Conservation (phyloP, 2,888 invertebrate species). For the Parnassius glacialis region DNA sequence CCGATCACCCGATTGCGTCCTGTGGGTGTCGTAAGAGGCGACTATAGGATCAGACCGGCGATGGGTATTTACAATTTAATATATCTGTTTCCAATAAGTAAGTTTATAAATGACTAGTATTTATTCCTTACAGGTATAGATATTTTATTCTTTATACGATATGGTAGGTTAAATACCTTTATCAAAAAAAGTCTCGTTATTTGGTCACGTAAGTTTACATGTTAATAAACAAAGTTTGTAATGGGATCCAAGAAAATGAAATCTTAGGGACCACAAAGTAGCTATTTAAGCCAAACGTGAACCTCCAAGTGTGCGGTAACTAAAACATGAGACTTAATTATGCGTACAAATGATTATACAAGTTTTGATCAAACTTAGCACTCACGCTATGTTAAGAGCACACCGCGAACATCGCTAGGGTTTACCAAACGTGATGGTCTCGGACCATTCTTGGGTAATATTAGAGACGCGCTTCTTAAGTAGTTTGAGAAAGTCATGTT, state of each 20-base stretch:
- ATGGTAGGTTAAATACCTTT: too few species aligned
- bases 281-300: constrained; percentile 44
- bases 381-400: constrained; percentile 37
- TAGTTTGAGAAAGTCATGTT: background rate
- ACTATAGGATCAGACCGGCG: too few species aligned
- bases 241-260: constrained; percentile 16
- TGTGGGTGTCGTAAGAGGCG: too few species aligned
- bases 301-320: constrained; percentile 37
- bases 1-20: too few species aligned
- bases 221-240: background rate
- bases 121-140: too few species aligned
- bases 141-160: too few species aligned
- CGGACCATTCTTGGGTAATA: constrained; percentile 29
- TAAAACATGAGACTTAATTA: constrained; percentile 48
- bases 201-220: too few species aligned
- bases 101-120: too few species aligned
- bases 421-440: constrained; percentile 34
- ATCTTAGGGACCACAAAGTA: constrained; percentile 39
- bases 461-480: constrained; percentile 9
- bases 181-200: too few species aligned
- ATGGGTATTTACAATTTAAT: too few species aligned
- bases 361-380: constrained; percentile 52
- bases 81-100: too few species aligned
- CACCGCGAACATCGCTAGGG: constrained; percentile 37
- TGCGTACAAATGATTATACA: constrained; percentile 52